Conservation (phyloP, 1,140 invertebrate genomes). For the Phthorimaea operculella region DNA sequence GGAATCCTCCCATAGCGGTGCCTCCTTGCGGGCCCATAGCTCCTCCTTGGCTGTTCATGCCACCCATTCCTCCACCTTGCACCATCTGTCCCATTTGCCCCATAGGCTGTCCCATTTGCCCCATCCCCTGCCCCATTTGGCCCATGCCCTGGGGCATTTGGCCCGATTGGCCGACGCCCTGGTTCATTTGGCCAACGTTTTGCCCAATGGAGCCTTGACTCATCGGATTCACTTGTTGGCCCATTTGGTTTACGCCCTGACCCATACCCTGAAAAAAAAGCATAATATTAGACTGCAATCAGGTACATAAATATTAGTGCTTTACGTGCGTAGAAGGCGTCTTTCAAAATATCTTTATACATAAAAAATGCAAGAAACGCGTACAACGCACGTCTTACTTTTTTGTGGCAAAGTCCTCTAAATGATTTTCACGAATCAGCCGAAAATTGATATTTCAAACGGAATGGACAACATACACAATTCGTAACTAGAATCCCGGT, state of each 20-base stretch:
- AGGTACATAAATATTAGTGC: too few relatives aligned
- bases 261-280: conserved; percentile 46
- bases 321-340: too few relatives aligned
- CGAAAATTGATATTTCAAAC: too few relatives aligned
- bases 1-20: conserved; percentile 65
- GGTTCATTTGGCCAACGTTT: conserved; percentile 57
- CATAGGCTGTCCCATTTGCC: conserved; percentile 66
- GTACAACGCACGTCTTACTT: too few relatives aligned
- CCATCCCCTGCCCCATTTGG: conserved; percentile 64
- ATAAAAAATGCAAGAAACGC: too few relatives aligned
- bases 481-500: too few relatives aligned
- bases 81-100: conserved; percentile 65
- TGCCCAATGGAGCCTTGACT: conserved; percentile 48
- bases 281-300: neutral
- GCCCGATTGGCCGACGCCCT: conserved; percentile 48
- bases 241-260: conserved; percentile 54
- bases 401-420: too few relatives aligned
- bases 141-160: conserved; percentile 63
- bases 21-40: conserved; percentile 68
- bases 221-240: conserved; percentile 58
- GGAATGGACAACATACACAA: too few relatives aligned
- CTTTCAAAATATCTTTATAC: too few relatives aligned
- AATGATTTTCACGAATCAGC: too few relatives aligned
- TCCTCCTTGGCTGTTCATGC: conserved; percentile 58
- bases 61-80: conserved; percentile 53